A percentile compares a stretch with the other conserved stretches of the same genome.
Evolutionary conservation across 1,140 invertebrate genomes (phyloP).

Genomic region (Drosophila santomea): DNA sequence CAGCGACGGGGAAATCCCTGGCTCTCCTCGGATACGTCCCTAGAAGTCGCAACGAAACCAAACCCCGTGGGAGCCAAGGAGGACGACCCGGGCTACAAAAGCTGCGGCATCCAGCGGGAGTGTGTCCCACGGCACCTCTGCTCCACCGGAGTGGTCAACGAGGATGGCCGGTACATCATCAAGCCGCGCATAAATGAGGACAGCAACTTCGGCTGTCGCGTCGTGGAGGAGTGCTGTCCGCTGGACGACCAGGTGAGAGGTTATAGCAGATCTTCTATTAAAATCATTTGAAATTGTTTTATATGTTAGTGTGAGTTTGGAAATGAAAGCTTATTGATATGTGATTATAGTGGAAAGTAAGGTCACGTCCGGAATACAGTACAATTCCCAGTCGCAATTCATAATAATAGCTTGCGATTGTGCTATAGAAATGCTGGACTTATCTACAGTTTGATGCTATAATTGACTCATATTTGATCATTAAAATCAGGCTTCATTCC

Average conservation of each 20-base stretch:
- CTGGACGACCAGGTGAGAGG: slow-evolving; percentile 44
- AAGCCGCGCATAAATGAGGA: slow-evolving; percentile 43
- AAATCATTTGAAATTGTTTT: too few relatives aligned
- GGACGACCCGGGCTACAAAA: slow-evolving; percentile 29
- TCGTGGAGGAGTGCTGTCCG: slow-evolving; percentile 55
- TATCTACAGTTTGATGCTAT: too few relatives aligned
- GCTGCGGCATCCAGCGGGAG: slow-evolving; percentile 33
- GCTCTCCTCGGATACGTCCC: background rate
- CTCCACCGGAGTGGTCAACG: slow-evolving; percentile 44
- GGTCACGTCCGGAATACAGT: background rate
- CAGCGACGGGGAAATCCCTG: slow-evolving; percentile 8
- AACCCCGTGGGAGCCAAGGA: background rate
- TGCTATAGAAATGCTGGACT: background rate
- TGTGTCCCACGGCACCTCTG: slow-evolving; percentile 69
- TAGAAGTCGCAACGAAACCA: background rate
- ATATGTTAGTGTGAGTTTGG: background rate
- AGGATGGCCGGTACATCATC: slow-evolving; percentile 58
- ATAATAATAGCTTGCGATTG: background rate
- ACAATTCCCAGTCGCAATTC: too few relatives aligned
- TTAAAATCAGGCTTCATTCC: too few relatives aligned
- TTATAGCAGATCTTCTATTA: background rate
- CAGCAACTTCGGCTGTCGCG: slow-evolving; percentile 50
- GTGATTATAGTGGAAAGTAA: background rate
- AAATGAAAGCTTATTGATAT: background rate
- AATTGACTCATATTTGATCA: too few relatives aligned